A percentile compares a stretch with the other conserved stretches of the same genome.
These are phyloP conservation scores for Rhinoptilus africanus DNA, from an alignment of 2,113 vertebrate species.

Conservation along the genomic window DNA sequence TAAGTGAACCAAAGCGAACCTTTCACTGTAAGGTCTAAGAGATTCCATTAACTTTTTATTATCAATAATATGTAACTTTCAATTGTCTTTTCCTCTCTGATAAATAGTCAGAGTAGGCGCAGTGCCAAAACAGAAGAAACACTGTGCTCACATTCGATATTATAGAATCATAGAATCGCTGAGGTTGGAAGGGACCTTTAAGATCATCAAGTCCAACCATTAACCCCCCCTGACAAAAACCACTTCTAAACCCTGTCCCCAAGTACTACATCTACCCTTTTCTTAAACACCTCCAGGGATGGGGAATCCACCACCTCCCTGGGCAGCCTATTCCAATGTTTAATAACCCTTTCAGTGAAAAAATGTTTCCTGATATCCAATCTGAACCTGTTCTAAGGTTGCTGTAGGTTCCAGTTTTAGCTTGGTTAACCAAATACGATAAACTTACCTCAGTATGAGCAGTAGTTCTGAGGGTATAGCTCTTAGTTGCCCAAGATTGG, in stretches of 20 bases:
- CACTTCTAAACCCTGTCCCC: no score
- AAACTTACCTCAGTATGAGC: neutral
- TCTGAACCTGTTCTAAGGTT: no score
- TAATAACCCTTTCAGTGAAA: no score
- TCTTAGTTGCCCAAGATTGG: neutral
- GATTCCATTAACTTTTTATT: neutral
- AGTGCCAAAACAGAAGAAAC: neutral
- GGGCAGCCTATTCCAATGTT: no score
- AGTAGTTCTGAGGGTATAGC: neutral
- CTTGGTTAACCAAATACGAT: fast-evolving
- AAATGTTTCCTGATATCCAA: no score
- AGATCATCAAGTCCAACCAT: no score
- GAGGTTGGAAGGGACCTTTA: no score
- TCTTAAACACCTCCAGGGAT: no score
- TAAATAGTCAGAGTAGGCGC: neutral
- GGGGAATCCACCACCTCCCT: no score
- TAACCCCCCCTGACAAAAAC: no score
- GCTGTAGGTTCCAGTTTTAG: neutral
- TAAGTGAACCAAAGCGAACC: neutral
- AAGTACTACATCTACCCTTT: no score
- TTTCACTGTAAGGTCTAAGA: neutral
- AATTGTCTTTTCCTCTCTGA: neutral
- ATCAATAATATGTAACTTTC: neutral
- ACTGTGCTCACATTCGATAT: neutral
- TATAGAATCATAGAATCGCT: no score